phyloP scores from a whole-genome alignment of 2,888 invertebrate genomes.

The Volucella inanis region DNA sequence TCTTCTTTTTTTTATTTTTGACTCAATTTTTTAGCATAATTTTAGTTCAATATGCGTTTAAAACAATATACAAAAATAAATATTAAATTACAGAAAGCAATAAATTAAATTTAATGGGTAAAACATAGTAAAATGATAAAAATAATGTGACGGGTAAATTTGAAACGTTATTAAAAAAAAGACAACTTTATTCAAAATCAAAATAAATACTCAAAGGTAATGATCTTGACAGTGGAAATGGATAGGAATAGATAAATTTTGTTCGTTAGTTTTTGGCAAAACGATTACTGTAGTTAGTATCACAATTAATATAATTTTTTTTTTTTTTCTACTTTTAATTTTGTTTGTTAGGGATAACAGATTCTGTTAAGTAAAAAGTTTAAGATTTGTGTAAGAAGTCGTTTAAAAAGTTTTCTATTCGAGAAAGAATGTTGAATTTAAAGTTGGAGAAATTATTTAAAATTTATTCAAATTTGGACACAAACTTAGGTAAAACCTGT shows the following conservation, averaged over 20 bases:
- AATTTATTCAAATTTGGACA: too few species aligned
- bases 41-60: not conserved
- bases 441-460: not conserved
- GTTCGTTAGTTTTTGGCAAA: conserved; percentile 25
- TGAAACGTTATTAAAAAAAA: not conserved
- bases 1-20: conserved; percentile 1
- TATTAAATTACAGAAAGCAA: not conserved
- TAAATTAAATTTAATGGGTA: not conserved
- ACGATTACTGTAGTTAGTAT: conserved; percentile 37
- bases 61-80: not conserved
- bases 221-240: not conserved
- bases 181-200: not conserved
- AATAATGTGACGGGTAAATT: too few species aligned
- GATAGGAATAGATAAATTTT: not conserved
- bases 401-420: not conserved
- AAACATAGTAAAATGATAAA: not conserved
- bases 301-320: conserved; percentile 27
- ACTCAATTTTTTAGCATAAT: not conserved
- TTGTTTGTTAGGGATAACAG: not conserved
- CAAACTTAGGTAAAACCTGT: too few species aligned
- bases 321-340: conserved; percentile 7
- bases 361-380: not conserved
- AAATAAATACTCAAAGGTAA: not conserved
- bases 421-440: not conserved
- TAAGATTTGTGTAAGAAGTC: conserved; percentile 15